Evolutionary conservation across 2,797 vertebrate genomes (phyloP).

Genomic region (Carapus acus): DNA sequence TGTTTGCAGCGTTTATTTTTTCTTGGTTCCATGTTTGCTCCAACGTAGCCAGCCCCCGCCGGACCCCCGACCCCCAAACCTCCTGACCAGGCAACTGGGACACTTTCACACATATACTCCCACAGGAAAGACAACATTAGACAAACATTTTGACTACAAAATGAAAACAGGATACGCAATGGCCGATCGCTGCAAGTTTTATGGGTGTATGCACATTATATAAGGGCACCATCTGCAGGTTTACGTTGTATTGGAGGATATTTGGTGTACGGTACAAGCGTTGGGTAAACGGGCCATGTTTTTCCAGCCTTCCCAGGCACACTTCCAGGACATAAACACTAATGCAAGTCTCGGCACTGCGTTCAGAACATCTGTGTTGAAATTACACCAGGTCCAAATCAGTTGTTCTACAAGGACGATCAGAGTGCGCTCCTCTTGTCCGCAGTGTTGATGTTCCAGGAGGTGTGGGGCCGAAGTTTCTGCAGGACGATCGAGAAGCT

Average conservation of each 20-base stretch:
- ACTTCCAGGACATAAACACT: not conserved
- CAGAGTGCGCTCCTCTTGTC: conserved; percentile 16
- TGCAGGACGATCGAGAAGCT: conserved; percentile 88
- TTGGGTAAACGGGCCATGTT: not conserved
- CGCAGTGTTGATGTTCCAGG: conserved; percentile 84
- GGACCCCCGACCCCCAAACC: conserved; percentile 37
- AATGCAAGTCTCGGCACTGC: too few relatives aligned
- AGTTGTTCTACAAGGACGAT: too few relatives aligned
- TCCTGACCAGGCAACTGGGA: conserved; percentile 47
- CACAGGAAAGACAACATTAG: conserved; percentile 64
- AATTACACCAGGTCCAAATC: too few relatives aligned
- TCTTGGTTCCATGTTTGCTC: conserved; percentile 60
- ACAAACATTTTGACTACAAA: conserved; percentile 49
- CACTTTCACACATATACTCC: conserved; percentile 67
- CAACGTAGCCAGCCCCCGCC: conserved; percentile 50
- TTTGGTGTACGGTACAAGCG: conserved; percentile 12
- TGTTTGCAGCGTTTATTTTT: conserved; percentile 68
- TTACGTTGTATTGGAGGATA: too few relatives aligned
- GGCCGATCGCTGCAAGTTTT: conserved; percentile 32
- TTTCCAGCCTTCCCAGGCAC: not conserved
- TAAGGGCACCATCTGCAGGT: conserved; percentile 5
- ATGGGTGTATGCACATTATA: conserved; percentile 29
- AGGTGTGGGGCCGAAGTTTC: conserved; percentile 91
- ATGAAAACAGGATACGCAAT: conserved; percentile 58
- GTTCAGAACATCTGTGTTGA: too few relatives aligned